These are phyloP conservation scores for Myanophis thanlyinensis DNA, from an alignment of 2,113 vertebrate genomes.

Conservation along the genomic window DNA sequence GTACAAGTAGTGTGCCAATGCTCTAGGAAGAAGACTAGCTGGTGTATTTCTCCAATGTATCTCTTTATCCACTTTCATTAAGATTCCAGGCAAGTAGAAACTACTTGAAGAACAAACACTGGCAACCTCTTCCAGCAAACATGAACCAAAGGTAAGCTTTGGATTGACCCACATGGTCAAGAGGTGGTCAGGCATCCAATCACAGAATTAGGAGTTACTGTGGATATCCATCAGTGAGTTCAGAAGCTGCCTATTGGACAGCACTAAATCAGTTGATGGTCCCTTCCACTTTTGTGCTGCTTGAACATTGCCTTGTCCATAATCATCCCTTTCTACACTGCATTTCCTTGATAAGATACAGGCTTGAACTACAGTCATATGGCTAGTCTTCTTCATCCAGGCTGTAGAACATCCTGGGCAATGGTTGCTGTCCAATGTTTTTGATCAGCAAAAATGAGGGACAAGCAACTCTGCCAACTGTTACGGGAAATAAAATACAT, in stretches of 20 bases:
- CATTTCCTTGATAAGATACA: background rate
- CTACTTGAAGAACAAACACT: background rate
- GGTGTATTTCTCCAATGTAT: background rate
- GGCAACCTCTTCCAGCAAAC: background rate
- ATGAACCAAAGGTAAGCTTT: background rate
- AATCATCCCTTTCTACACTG: background rate
- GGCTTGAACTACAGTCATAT: background rate
- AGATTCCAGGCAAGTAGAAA: background rate
- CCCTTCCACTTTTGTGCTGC: background rate
- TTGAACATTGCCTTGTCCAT: background rate
- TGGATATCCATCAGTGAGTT: background rate
- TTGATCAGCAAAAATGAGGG: background rate
- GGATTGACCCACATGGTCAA: background rate
- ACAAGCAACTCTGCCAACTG: too few species aligned
- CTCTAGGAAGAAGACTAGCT: background rate
- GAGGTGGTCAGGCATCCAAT: background rate
- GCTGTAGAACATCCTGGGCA: background rate
- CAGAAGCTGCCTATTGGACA: background rate
- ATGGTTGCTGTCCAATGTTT: background rate
- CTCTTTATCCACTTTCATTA: background rate
- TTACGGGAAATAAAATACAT: background rate
- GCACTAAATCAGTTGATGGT: background rate
- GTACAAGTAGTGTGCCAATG: background rate
- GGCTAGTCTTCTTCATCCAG: background rate
- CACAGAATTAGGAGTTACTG: background rate